phyloP scores from a whole-genome alignment of 1,140 invertebrate species.

The Trachymyrmex cornetzi region DNA sequence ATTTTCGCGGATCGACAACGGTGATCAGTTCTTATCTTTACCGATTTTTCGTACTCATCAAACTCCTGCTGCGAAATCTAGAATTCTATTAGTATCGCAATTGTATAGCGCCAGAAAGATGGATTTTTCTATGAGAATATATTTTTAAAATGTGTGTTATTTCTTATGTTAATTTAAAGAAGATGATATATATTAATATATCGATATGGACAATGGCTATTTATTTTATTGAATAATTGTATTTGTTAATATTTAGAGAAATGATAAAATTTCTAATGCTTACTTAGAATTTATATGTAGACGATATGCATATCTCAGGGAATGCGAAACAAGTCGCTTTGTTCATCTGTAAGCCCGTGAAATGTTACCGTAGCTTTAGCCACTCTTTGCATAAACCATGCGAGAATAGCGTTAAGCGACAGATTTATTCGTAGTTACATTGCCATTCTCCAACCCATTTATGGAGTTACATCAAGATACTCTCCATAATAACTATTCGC shows the following conservation, averaged over 20 bases:
- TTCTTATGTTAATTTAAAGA: not conserved
- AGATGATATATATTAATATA: not conserved
- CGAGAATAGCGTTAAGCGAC: slow-evolving; percentile 36
- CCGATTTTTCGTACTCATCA: slow-evolving; percentile 25
- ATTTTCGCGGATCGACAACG: slow-evolving; percentile 60
- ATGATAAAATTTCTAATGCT: not conserved
- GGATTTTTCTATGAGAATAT: not conserved
- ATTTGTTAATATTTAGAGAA: not conserved
- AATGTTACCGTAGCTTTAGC: slow-evolving; percentile 37
- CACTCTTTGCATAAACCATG: slow-evolving; percentile 40
- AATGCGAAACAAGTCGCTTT: slow-evolving; percentile 4
- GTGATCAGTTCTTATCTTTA: slow-evolving; percentile 40
- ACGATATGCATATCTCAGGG: not conserved
- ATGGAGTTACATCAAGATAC: slow-evolving; percentile 39
- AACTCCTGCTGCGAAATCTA: not conserved
- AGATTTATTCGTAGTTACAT: slow-evolving; percentile 38
- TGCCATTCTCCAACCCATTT: not conserved
- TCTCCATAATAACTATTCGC: not conserved
- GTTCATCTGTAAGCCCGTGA: slow-evolving; percentile 36
- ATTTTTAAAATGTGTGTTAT: not conserved
- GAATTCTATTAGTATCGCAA: not conserved
- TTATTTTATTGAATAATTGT: not conserved
- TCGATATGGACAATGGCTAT: not conserved
- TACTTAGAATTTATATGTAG: slow-evolving; percentile 1
- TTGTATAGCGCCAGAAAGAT: not conserved